Base-by-base conservation (phyloP, 1,140 invertebrate genomes). In the Pristionchus pacificus region DNA sequence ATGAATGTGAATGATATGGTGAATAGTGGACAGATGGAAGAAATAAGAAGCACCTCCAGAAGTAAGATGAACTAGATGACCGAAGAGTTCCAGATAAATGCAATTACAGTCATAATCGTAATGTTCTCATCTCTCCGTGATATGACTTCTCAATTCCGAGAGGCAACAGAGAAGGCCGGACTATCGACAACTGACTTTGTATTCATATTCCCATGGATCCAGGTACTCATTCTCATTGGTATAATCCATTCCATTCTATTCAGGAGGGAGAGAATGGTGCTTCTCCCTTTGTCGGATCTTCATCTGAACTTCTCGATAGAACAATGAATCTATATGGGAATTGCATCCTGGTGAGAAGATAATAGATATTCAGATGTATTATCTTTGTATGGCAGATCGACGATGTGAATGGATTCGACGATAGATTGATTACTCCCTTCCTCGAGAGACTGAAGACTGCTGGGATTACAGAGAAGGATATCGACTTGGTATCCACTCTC, bases 281-380 rank as follows among this genome's bases (percentile, higher is more conserved):
- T 0, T 70, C 77, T 3, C 77, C 77, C 13, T 79, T 77, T 76
- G 66, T 79, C 24, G 78, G 79, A 13, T 19, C 70, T 14, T 72
- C 79, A 32, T 73, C 77, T 27, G 63, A 77, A 65, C 63, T 75
- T 19, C 31, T 82, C 14, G 75, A 82, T 62, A 79, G 79, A 64
- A 77, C 83, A 38, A 83, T 82, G 65, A 78, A 83, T 60, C 74
- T 66, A 28, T 81, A 82, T 69, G 59, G 75, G 30, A 81, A 81
- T 69, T 74, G 65, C 25, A 79, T 79, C 49, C 77, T 79, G 60
- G 79, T 79, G 49, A 2, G 75, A 29, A 74, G 2, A 33, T 49
- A 1, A 64, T 38, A 27, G 6, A 15, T 15, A 70, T 28, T 2
- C 38, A 2, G 64, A 24, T 2, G 58, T 65, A 28, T 13, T 2